phyloP scores from a whole-genome alignment of 37 sponge, comb jelly and placozoan species.

The Dysidea cf. avara region DNA sequence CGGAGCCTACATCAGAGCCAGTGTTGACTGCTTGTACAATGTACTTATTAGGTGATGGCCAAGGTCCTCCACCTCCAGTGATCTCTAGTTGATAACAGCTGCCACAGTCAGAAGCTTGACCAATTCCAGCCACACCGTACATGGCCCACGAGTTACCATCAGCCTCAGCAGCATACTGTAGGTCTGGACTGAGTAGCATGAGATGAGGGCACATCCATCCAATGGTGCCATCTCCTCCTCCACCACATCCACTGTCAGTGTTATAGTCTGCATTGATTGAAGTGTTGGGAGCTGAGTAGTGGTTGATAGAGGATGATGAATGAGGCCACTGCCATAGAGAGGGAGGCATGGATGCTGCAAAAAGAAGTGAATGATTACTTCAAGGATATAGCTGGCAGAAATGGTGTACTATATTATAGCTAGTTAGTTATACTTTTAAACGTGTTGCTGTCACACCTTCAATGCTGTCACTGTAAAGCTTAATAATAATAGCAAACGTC shows the following conservation, averaged over 20 bases:
- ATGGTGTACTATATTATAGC: no score
- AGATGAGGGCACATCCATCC: slow-evolving; percentile 26
- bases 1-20: slow-evolving; percentile 15
- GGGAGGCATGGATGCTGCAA: no score
- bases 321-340: slow-evolving; percentile 30
- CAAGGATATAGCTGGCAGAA: no score
- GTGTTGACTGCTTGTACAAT: slow-evolving; percentile 37
- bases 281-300: neutral
- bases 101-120: slow-evolving; percentile 13
- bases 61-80: slow-evolving; percentile 4
- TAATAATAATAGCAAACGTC: no score
- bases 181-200: slow-evolving; percentile 28
- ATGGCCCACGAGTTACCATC: slow-evolving; percentile 19
- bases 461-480: no score
- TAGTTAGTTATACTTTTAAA: no score
- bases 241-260: slow-evolving; percentile 20
- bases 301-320: neutral
- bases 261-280: slow-evolving; percentile 20
- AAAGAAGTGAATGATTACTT: no score
- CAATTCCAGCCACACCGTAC: slow-evolving; percentile 36
- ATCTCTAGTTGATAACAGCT: slow-evolving; percentile 24
- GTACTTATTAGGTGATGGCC: neutral
- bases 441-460: no score
- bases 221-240: slow-evolving; percentile 17
- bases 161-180: slow-evolving; percentile 20